phyloP scores from a whole-genome alignment of 2,888 invertebrate genomes.

The Scrobipalpa costella region DNA sequence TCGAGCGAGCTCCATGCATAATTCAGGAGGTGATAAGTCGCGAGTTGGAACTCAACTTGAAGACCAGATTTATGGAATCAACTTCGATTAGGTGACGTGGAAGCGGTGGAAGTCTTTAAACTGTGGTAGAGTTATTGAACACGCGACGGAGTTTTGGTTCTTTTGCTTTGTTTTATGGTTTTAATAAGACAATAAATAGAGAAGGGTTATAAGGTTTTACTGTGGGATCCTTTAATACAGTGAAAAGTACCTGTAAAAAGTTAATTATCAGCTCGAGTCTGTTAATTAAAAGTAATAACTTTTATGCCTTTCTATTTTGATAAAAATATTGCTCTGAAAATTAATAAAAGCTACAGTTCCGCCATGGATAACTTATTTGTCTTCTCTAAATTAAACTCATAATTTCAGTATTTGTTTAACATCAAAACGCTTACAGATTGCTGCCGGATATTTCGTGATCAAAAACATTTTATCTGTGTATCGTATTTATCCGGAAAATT shows the following conservation, averaged over 20 bases:
- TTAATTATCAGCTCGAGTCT: too few species aligned
- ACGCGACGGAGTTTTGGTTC: background rate
- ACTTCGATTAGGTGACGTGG: conserved; percentile 2
- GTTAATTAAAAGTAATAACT: too few species aligned
- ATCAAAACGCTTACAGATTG: background rate
- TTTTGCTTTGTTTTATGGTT: background rate
- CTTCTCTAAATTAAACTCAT: too few species aligned
- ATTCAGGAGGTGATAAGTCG: background rate
- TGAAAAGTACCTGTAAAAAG: too few species aligned
- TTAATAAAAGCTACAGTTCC: too few species aligned
- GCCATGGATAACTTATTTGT: too few species aligned
- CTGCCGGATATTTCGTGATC: background rate
- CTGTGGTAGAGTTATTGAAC: background rate
- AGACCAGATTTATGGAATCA: conserved; percentile 1
- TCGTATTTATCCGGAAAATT: background rate
- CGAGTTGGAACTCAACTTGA: background rate
- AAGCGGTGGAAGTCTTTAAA: background rate
- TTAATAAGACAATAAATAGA: too few species aligned
- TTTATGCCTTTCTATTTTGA: too few species aligned
- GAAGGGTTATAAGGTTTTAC: too few species aligned
- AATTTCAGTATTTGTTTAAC: background rate
- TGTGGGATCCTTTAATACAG: too few species aligned
- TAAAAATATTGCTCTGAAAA: too few species aligned
- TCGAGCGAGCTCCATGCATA: background rate
- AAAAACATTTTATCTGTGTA: background rate